A percentile compares a stretch with the other conserved stretches of the same genome.
Conservation (phyloP, 2,888 invertebrate genomes). For the Zygothrica quintamaculata region DNA sequence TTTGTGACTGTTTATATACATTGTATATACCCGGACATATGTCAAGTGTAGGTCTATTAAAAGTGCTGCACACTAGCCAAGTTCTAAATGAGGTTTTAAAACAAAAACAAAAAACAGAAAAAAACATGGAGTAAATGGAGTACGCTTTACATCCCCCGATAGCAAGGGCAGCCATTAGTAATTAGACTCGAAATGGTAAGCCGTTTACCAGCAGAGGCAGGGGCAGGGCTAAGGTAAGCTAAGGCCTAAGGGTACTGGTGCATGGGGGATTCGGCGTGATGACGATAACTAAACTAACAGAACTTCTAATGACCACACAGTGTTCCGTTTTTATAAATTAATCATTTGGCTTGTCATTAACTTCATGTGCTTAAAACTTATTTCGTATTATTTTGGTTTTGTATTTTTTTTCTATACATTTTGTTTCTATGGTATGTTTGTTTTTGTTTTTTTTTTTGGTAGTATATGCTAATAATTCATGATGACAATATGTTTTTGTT, state of each 20-base stretch:
- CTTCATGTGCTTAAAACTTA: slow-evolving; percentile 43
- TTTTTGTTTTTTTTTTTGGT: slow-evolving; percentile 7
- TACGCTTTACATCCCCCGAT: slow-evolving; percentile 27
- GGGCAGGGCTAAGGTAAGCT: no score
- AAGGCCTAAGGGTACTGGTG: no score
- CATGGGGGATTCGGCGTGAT: slow-evolving; percentile 23
- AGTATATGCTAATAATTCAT: slow-evolving; percentile 43
- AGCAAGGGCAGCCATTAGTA: slow-evolving; percentile 46
- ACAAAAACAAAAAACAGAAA: no score
- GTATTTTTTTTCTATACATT: slow-evolving; percentile 11
- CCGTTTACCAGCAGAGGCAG: no score
- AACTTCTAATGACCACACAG: slow-evolving; percentile 58
- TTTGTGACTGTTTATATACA: not conserved
- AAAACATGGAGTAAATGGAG: slow-evolving; percentile 77
- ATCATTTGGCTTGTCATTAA: slow-evolving; percentile 71
- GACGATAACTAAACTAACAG: slow-evolving; percentile 48
- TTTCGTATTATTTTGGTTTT: slow-evolving; percentile 11
- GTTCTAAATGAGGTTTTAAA: slow-evolving; percentile 65
- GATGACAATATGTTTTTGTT: slow-evolving; percentile 34
- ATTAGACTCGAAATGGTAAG: not conserved
- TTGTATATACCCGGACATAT: slow-evolving; percentile 1
- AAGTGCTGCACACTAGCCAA: slow-evolving; percentile 37
- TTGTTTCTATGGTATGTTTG: slow-evolving; percentile 10
- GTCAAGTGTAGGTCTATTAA: slow-evolving; percentile 46
- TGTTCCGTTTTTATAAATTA: slow-evolving; percentile 55